Evolutionary conservation across 2,888 invertebrate species (phyloP).

Genomic region (Mythimna pallens): DNA sequence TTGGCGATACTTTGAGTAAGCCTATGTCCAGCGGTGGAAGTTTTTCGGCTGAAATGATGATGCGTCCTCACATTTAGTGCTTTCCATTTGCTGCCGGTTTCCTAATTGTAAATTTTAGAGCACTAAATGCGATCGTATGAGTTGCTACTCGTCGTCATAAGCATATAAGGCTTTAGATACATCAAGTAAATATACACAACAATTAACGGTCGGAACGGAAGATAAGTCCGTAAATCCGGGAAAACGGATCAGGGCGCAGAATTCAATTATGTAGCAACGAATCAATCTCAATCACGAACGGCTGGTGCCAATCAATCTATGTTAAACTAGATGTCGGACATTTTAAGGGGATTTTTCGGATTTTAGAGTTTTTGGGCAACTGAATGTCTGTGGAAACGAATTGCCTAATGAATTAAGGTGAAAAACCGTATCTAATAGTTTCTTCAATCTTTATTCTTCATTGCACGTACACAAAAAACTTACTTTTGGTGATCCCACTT

Average conservation of each 20-base stretch:
- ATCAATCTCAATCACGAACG: slow-evolving; percentile 60
- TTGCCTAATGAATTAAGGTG: neutral
- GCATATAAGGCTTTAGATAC: neutral
- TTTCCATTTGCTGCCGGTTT: neutral
- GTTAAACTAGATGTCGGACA: slow-evolving; percentile 23
- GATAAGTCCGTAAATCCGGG: slow-evolving; percentile 25
- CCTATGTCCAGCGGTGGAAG: too few species aligned
- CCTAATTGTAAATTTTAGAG: neutral
- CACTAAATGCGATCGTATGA: neutral
- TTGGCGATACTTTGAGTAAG: too few species aligned
- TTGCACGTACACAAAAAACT: too few species aligned
- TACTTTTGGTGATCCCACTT: too few species aligned
- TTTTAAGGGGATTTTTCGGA: slow-evolving; percentile 7
- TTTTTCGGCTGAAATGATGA: neutral
- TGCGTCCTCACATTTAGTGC: neutral
- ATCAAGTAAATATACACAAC: slow-evolving; percentile 5
- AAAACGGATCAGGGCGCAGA: slow-evolving; percentile 49
- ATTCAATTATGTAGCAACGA: slow-evolving; percentile 54
- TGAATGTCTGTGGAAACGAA: neutral
- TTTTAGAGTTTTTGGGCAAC: neutral
- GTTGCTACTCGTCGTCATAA: too few species aligned
- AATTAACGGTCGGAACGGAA: slow-evolving; percentile 23
- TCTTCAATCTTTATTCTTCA: too few species aligned
- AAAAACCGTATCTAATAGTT: neutral
- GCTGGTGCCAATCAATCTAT: slow-evolving; percentile 43